phyloP scores from a whole-genome alignment of 2,113 vertebrate species.

The Ammodytes marinus region DNA sequence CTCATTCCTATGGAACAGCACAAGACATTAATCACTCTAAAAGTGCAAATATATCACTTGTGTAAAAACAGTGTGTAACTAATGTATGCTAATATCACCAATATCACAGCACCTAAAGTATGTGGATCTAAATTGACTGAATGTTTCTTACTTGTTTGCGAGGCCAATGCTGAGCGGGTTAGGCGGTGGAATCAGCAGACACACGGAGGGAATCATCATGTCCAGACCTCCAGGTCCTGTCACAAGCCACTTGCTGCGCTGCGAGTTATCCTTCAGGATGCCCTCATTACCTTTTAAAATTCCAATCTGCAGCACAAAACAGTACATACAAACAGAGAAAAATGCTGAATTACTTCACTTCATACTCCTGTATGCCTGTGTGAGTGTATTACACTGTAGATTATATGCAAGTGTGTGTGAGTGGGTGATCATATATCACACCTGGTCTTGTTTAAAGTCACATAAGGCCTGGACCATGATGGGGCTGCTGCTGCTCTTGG shows the following conservation, averaged over 20 bases:
- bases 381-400: not conserved
- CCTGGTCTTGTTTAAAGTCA: slow-evolving; percentile 99
- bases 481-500: slow-evolving; percentile 85
- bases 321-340: not conserved
- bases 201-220: slow-evolving; percentile 96
- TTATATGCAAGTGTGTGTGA: not conserved
- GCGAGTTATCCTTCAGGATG: slow-evolving; percentile 94
- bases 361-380: not conserved
- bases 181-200: slow-evolving; percentile 94
- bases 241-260: slow-evolving; percentile 98
- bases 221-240: slow-evolving; percentile 95
- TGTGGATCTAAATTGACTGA: not conserved
- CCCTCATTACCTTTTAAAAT: slow-evolving; percentile 93
- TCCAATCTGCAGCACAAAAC: slow-evolving; percentile 85
- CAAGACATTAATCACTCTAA: slow-evolving; percentile 23
- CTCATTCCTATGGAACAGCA: slow-evolving; percentile 88
- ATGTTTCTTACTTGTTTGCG: slow-evolving; percentile 90
- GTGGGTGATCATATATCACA: slow-evolving; percentile 60
- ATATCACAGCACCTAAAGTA: not conserved
- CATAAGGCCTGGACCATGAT: slow-evolving; percentile 94
- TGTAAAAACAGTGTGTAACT: not conserved
- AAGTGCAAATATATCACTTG: not conserved
- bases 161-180: slow-evolving; percentile 91
- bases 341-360: slow-evolving; percentile 5
- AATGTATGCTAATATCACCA: not conserved